phyloP scores from a whole-genome alignment of 1,140 invertebrate species.

The Plectrocnemia conspersa region DNA sequence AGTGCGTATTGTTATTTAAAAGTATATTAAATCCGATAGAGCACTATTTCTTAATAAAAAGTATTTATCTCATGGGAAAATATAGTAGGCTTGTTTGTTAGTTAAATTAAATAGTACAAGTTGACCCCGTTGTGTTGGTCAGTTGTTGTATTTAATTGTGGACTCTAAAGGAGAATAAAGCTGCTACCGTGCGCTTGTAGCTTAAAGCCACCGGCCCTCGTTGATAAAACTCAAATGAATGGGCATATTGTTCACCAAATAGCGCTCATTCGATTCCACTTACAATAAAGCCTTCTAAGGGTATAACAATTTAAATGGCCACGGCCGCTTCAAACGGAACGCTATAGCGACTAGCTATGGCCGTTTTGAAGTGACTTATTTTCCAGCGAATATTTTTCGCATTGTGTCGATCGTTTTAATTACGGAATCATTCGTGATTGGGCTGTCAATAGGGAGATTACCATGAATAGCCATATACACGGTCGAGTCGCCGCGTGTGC shows the following conservation, averaged over 20 bases:
- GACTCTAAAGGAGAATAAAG: conserved; percentile 2
- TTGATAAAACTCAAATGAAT: conserved; percentile 18
- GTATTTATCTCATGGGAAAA: too few species aligned
- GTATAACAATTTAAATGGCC: background rate
- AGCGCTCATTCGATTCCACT: too few species aligned
- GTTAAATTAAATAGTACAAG: conserved; percentile 10
- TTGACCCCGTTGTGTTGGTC: conserved; percentile 3
- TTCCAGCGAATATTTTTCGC: background rate
- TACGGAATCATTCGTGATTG: background rate
- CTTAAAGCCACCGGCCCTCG: conserved; percentile 1
- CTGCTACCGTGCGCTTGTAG: conserved; percentile 18
- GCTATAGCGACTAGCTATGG: background rate
- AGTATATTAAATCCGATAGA: too few species aligned
- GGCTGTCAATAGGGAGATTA: background rate
- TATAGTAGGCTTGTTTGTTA: too few species aligned
- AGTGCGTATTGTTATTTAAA: too few species aligned
- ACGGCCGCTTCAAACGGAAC: background rate
- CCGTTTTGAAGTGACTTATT: background rate
- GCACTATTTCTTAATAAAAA: too few species aligned
- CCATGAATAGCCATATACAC: background rate
- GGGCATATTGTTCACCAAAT: conserved; percentile 10
- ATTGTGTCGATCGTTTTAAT: conserved; percentile 1
- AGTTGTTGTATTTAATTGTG: conserved; percentile 12
- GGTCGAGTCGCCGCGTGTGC: conserved; percentile 2
- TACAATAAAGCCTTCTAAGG: background rate